Evolutionary conservation across 2,797 vertebrate genomes (phyloP), one percentile per base, ranked within the genome.

Genomic region (Lepilemur septentrionalis): DNA sequence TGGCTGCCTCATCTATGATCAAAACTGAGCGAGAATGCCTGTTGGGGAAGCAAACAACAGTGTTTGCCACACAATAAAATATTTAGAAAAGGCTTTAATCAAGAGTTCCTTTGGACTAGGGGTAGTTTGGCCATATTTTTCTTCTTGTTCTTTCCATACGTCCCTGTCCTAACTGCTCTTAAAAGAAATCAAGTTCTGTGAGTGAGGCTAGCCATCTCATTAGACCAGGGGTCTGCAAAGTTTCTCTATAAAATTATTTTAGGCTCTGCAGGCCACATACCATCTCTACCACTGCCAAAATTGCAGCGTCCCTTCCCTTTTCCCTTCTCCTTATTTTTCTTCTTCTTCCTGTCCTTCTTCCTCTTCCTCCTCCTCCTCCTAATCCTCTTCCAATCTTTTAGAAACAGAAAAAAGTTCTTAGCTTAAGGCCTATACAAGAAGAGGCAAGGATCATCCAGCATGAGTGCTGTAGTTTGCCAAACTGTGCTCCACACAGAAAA

Each of bases 61-160:
- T 84, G 15, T 75, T 92, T 90, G 46, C 61, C 50, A 35, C 48
- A 28, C 20, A 14, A 2, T 28, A 67, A 94, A 87, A 41, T 48
- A 48, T 72, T 92, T 95, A 70, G 63, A 70, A 73, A 93, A 94
- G 10, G 14, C 48, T 87, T 84, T 83, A 28, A 32, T 92, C n/a
- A 79, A 70, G 57, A 61, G 15, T 94, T 94, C n/a, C 38, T 92
- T 87, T 89, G 88, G 30, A 70, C 48, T 17, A 75, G 41, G 59
- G 32, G n/a, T 43, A 86, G 67, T 73, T 72, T 75, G 38, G n/a
- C 30, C 72, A 69, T 20, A 43, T 52, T 93, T 93, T 82, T 81
- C 76, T 88, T 88, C 61, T 94, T 76, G 52, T 23, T n/a, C 46
- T 73, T 95, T 61, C 48, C 43, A 63, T 70, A 38, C 65, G 25